phyloP scores from a whole-genome alignment of 2,113 vertebrate species.

The Equus przewalskii region DNA sequence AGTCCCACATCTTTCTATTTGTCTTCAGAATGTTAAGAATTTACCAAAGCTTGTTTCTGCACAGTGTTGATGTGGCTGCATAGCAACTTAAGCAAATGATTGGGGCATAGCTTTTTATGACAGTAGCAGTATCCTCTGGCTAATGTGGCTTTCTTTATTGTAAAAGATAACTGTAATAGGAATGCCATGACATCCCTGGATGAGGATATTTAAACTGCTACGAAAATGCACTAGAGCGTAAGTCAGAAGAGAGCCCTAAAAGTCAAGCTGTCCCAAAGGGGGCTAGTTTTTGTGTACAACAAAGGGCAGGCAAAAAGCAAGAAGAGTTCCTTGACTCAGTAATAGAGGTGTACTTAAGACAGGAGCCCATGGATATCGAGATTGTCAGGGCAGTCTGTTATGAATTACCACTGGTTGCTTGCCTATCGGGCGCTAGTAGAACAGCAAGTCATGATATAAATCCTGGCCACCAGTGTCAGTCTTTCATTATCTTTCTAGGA shows the following conservation, averaged over 20 bases:
- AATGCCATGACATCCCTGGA: not conserved
- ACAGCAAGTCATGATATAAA: not conserved
- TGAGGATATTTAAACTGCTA: conserved; percentile 6
- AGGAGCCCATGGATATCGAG: not conserved
- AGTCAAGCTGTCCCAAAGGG: not conserved
- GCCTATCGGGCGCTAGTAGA: not conserved
- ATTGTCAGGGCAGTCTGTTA: not conserved
- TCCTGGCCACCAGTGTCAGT: not conserved
- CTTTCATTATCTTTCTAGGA: not conserved
- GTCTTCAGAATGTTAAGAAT: conserved; percentile 85
- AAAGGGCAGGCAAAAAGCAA: not conserved
- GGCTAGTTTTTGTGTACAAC: not conserved
- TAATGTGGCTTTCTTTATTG: conserved; percentile 60
- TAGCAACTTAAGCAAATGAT: conserved; percentile 81
- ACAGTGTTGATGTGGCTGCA: conserved; percentile 71
- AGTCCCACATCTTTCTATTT: conserved; percentile 82
- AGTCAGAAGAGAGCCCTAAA: not conserved
- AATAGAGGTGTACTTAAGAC: not conserved
- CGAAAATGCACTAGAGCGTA: not conserved
- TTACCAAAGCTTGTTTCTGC: conserved; percentile 83
- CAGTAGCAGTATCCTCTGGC: conserved; percentile 62
- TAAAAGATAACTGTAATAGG: not conserved
- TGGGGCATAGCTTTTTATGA: conserved; percentile 68
- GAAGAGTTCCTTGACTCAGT: not conserved
- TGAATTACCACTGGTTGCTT: not conserved